These are phyloP conservation scores for Drosophila histrio DNA, from an alignment of 2,888 invertebrate genomes.

Conservation along the genomic window DNA sequence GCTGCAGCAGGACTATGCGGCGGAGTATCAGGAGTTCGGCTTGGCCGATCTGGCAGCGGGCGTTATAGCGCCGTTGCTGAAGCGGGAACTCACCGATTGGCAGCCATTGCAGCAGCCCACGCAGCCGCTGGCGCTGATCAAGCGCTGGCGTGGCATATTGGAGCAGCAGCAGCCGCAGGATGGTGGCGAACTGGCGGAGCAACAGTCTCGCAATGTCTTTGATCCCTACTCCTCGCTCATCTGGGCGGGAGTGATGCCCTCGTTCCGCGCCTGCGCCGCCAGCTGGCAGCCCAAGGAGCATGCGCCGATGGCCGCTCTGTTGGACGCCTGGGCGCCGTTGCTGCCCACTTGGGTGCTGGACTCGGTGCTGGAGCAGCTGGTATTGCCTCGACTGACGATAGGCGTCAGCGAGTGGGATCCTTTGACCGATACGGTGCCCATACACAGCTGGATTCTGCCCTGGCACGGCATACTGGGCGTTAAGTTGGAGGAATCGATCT, in stretches of 20 bases:
- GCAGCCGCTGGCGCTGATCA: constrained; percentile 87
- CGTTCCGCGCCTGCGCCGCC: constrained; percentile 87
- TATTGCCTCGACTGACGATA: constrained; percentile 89
- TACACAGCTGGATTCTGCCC: constrained; percentile 98
- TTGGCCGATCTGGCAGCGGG: constrained; percentile 93
- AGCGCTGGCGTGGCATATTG: constrained; percentile 89
- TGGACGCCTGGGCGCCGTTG: constrained; percentile 92
- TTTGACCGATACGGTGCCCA: constrained; percentile 95
- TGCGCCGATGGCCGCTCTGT: constrained; percentile 90
- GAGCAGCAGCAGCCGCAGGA: constrained; percentile 31
- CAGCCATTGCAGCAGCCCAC: constrained; percentile 89
- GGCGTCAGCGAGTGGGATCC: constrained; percentile 98
- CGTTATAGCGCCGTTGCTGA: constrained; percentile 92
- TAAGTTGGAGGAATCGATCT: constrained; percentile 86
- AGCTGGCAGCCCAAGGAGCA: constrained; percentile 94
- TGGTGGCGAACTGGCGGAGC: constrained; percentile 21
- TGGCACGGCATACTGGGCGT: constrained; percentile 95
- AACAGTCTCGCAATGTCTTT: constrained; percentile 82
- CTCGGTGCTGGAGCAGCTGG: constrained; percentile 91
- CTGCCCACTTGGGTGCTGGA: constrained; percentile 93
- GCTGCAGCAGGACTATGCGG: constrained; percentile 87
- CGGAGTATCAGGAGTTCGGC: constrained; percentile 93
- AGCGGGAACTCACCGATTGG: constrained; percentile 91
- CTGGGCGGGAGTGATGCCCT: constrained; percentile 95
- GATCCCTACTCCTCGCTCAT: constrained; percentile 92